phyloP scores from a whole-genome alignment of 1,140 invertebrate genomes.

The Lasioglossum albipes region DNA sequence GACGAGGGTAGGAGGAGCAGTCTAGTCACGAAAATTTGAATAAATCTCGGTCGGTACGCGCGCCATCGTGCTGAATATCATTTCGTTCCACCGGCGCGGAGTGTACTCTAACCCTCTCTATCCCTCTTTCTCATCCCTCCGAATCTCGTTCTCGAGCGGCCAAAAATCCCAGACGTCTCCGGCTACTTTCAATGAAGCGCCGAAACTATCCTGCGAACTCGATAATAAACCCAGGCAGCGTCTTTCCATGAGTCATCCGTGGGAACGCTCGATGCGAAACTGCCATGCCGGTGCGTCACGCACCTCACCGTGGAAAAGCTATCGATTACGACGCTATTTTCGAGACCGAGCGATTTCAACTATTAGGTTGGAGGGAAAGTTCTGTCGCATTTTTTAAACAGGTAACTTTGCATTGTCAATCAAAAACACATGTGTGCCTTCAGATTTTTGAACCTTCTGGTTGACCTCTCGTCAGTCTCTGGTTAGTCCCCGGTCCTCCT shows the following conservation, averaged over 20 bases:
- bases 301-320: background rate
- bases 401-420: too few species aligned
- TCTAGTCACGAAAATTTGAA: constrained; percentile 53
- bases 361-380: too few species aligned
- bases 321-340: constrained; percentile 22
- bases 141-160: too few species aligned
- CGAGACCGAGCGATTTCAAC: background rate
- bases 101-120: background rate
- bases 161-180: constrained; percentile 24
- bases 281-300: background rate
- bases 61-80: constrained; percentile 53
- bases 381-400: too few species aligned
- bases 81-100: constrained; percentile 20
- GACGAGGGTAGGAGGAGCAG: background rate
- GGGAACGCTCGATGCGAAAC: constrained; percentile 26
- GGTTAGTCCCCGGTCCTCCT: too few species aligned
- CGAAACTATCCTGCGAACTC: background rate
- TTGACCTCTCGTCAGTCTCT: too few species aligned
- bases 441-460: too few species aligned
- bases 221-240: constrained; percentile 14
- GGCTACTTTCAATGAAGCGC: constrained; percentile 24
- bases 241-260: constrained; percentile 37
- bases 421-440: too few species aligned
- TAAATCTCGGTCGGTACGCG: constrained; percentile 42
- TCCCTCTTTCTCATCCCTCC: background rate